These are phyloP conservation scores for Sebastiscus albofasciatus DNA, from an alignment of 2,797 vertebrate species.

Conservation along the genomic window DNA sequence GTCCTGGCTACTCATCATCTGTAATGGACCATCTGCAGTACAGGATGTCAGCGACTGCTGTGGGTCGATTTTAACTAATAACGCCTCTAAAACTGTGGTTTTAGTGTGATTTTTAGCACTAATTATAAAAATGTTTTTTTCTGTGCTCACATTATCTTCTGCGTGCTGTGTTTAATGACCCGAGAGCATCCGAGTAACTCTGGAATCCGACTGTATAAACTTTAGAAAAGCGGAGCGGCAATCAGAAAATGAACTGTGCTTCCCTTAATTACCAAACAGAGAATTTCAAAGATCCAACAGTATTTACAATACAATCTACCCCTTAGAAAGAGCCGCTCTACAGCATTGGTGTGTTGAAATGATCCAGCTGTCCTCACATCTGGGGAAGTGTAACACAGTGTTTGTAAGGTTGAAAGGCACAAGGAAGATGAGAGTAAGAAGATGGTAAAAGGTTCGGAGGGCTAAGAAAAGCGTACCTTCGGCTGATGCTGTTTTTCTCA, in stretches of 20 bases:
- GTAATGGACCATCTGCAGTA: not conserved
- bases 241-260: not conserved
- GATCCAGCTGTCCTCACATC: slow-evolving; percentile 11
- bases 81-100: not conserved
- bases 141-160: not conserved
- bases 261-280: not conserved
- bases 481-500: slow-evolving; percentile 12
- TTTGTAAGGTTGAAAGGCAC: not conserved
- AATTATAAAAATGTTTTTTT: not conserved
- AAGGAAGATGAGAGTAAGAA: not conserved
- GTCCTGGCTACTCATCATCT: not conserved
- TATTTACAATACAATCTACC: not conserved
- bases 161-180: slow-evolving; percentile 21
- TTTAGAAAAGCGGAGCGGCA: slow-evolving; percentile 6
- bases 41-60: not conserved
- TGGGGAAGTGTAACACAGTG: not conserved
- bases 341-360: not conserved
- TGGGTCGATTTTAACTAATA: not conserved
- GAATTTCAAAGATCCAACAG: not conserved
- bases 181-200: not conserved
- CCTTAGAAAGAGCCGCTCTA: not conserved
- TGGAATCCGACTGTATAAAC: not conserved
- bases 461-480: not conserved
- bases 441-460: not conserved
- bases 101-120: not conserved